Base-by-base conservation (phyloP, 2,797 vertebrate genomes). In the Urosaurus nigricauda region DNA sequence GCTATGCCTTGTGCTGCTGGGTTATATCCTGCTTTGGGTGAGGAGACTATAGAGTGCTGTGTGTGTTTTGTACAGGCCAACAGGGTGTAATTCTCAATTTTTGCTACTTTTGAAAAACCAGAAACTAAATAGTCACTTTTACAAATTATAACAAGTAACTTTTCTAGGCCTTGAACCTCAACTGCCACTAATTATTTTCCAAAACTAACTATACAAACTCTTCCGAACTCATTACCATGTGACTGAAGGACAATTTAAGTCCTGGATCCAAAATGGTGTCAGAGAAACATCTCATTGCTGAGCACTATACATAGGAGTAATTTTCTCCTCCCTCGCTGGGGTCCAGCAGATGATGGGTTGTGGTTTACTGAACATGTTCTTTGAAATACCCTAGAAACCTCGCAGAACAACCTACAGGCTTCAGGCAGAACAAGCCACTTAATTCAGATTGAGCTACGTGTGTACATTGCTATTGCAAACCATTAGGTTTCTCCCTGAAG, bases 351-450 rank as follows among this genome's bases (percentile, higher is more conserved):
- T 51, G 51, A 32, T 71, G 60, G 24, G 47, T 11, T 88, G 60
- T 82, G n/a, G 35, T 37, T 85, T 70, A 16, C 71, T 32, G 79
- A 68, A 77, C 24, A 47, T 60, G 19, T 60, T 85, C 79, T 37
- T 85, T 82, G 17, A 60, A 85, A 32, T 32, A 58, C 47, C 53
- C 78, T 77, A 70, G 79, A 68, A 70, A 90, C 32, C 71, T 58
- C n/a, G 65, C 37, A 32, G 60, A 88, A n/a, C 51, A 71, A 60
- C 51, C 70, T 58, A 17, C 6, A 5, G 63, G 53, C 53, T 83
- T 43, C 78, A 71, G 71, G 83, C 51, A 91, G 87, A 83, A 70
- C 51, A 85, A 77, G 60, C 12, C 37, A 70, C 87, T 86, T 85
- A 85, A 83, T 85, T 78, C 60, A 83, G 58, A n/a, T 35, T 47